phyloP scores from a whole-genome alignment of 2,113 vertebrate genomes.

The Pan paniscus region DNA sequence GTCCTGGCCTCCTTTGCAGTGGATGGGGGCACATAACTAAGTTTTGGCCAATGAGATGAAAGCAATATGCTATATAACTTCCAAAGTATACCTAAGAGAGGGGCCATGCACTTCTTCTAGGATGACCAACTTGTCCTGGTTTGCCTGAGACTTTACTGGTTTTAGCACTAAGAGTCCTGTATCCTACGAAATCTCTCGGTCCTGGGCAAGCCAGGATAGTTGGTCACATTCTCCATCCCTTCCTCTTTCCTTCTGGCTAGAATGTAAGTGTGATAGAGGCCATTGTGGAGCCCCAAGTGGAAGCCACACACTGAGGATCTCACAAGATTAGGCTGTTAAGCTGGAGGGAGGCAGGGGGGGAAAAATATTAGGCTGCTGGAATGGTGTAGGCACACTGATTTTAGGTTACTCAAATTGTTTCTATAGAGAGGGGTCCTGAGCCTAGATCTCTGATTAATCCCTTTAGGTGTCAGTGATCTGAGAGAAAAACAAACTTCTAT shows the following conservation, averaged over 20 bases:
- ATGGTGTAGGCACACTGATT: rapidly evolving
- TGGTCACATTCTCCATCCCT: neutral
- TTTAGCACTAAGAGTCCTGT: neutral
- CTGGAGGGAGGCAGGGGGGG: too few species aligned
- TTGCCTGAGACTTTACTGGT: neutral
- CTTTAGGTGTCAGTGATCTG: neutral
- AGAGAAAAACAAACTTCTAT: neutral
- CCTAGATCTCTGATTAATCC: neutral
- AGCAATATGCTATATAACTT: neutral
- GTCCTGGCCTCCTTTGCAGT: neutral
- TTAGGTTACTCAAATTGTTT: neutral
- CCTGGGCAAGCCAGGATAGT: neutral
- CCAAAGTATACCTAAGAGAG: neutral
- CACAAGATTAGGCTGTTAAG: too few species aligned
- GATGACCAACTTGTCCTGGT: neutral
- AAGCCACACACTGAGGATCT: too few species aligned
- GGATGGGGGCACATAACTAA: neutral
- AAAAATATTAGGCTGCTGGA: neutral
- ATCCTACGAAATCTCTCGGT: neutral
- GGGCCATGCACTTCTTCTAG: neutral
- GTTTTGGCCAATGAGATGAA: neutral
- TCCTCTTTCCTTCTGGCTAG: neutral
- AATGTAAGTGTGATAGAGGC: neutral
- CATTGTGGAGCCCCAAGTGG: neutral
- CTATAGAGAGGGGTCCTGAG: neutral